Evolutionary conservation across 1,140 invertebrate genomes (phyloP), one percentile per base, ranked within the genome.

Genomic region (Macrobrachium rosenbergii): DNA sequence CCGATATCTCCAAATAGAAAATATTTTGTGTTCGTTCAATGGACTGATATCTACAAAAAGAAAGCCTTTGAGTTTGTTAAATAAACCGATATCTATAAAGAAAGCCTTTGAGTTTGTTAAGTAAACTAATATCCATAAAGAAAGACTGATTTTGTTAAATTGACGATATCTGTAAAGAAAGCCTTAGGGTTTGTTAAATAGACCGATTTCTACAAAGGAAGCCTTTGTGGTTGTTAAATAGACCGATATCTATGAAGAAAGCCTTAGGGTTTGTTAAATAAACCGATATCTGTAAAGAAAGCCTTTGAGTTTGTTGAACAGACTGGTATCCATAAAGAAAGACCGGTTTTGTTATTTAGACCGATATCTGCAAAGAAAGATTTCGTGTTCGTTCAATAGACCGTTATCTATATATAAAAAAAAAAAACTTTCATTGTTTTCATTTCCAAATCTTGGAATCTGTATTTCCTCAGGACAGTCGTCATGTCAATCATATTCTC

Each of bases 401-500:
- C 14, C 23, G 67, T 45, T 72, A 77, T 73, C 37, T 90, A 88
- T 94, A 94, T 0, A 19, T 2, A 17, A 14, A n/a, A n/a, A 37
- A 3, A 37, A 3, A 37, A 37, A 2, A 37, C 28, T 37, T 37
- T 37, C 28, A 3, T 37, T 37, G 28, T 37, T 37, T 37, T 1
- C 28, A 37, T 37, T 37, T 37, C 28, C 28, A 1, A 37, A 37
- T 2, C 28, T 37, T 37, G 28, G 28, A 37, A 37, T 37, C 28
- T 37, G 28, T n/a, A 10, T 72, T 52, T 14, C 28, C 21, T 14
- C 91, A 97, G 96, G 83, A 97, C 96, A 0, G 95, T 97, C 84
- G 92, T 94, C 0, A 93, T 97, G 91, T 92, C 97, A 84, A 95
- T 96, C 0, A 90, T 97, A 23, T 97, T 97, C 90, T 97, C 96